phyloP scores from a whole-genome alignment of 1,140 invertebrate genomes.

The Oryctes rhinoceros region DNA sequence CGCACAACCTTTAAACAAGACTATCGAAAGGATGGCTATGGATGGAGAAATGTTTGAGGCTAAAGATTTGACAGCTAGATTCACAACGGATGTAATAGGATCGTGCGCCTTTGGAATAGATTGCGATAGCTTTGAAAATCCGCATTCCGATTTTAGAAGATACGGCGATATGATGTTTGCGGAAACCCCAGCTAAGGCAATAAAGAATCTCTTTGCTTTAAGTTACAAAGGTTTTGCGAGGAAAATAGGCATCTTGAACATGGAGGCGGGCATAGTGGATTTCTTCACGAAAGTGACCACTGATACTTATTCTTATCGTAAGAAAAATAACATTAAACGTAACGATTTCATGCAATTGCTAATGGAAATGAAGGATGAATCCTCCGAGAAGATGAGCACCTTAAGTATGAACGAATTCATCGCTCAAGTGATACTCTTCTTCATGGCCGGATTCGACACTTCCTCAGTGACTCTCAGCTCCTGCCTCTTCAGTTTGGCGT shows the following conservation, averaged over 20 bases:
- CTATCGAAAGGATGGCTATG: not conserved
- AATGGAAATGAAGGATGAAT: conserved; percentile 47
- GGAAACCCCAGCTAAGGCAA: not conserved
- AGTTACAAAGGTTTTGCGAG: not conserved
- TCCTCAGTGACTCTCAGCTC: conserved; percentile 61
- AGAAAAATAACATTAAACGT: conserved; percentile 57
- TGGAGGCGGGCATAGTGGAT: conserved; percentile 49
- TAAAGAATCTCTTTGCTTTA: conserved; percentile 19
- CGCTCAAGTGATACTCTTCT: conserved; percentile 44
- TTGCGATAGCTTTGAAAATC: conserved; percentile 57
- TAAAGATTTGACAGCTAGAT: conserved; percentile 55
- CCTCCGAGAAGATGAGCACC: not conserved
- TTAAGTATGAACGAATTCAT: conserved; percentile 42
- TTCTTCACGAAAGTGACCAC: conserved; percentile 62
- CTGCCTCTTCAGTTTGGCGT: conserved; percentile 62
- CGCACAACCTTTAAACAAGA: not conserved
- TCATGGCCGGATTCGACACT: conserved; percentile 64
- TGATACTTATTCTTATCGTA: conserved; percentile 61
- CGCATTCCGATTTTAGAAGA: conserved; percentile 58
- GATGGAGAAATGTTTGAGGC: conserved; percentile 52
- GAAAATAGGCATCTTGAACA: not conserved
- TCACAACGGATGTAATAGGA: conserved; percentile 63
- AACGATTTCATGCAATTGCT: conserved; percentile 65
- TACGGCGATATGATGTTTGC: conserved; percentile 40
- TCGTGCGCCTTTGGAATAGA: conserved; percentile 61